A percentile compares a stretch with the other conserved stretches of the same genome.
phyloP scores from a whole-genome alignment of 2,888 invertebrate genomes.

The Cistogaster globosa region DNA sequence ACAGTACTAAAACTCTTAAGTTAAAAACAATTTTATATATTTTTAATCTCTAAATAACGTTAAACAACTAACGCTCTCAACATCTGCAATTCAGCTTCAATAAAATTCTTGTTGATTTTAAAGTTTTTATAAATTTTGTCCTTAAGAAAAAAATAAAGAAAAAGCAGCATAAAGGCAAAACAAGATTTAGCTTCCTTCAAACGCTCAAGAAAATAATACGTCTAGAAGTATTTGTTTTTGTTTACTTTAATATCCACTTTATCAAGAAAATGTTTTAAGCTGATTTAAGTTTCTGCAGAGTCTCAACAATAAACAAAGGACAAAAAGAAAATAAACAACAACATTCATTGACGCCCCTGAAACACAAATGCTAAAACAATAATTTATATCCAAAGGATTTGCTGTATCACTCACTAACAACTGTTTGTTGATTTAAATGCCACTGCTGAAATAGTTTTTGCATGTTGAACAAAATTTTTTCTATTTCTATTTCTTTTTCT shows the following conservation, averaged over 20 bases:
- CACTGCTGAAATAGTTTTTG: constrained; percentile 9
- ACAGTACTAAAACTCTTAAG: too few relatives aligned
- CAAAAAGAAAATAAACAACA: not conserved
- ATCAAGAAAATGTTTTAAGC: constrained; percentile 41
- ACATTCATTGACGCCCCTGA: constrained; percentile 45
- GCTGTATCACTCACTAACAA: constrained; percentile 55
- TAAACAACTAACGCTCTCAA: not conserved
- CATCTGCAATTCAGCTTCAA: constrained; percentile 2
- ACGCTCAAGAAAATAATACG: constrained; percentile 20
- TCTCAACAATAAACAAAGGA: constrained; percentile 33
- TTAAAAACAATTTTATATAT: too few relatives aligned
- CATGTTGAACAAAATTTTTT: constrained; percentile 26
- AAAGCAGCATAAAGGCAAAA: not conserved
- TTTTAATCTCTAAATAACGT: not conserved
- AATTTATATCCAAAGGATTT: constrained; percentile 55
- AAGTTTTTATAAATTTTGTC: constrained; percentile 28
- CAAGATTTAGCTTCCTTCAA: constrained; percentile 20
- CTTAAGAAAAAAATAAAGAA: not conserved
- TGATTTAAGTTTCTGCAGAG: constrained; percentile 34
- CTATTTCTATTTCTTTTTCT: not conserved
- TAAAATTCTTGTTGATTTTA: constrained; percentile 23
- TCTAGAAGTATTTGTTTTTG: constrained; percentile 11
- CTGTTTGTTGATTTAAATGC: constrained; percentile 54
- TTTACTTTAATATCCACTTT: constrained; percentile 1
- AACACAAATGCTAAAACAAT: constrained; percentile 36